Conservation (phyloP, 2,888 invertebrate species). For the Brachyptera risi region DNA sequence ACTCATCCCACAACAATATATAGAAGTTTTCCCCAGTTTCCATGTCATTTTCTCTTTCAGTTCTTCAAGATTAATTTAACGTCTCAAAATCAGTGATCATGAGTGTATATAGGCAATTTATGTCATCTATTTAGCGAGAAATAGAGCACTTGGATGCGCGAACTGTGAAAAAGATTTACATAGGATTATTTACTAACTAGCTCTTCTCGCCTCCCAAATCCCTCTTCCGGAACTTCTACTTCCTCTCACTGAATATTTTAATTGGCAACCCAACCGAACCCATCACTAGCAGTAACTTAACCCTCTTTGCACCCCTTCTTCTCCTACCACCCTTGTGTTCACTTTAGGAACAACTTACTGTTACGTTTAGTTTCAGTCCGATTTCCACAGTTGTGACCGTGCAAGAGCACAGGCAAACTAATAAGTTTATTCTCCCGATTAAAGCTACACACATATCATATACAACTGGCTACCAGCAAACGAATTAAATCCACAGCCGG, state of each 20-base stretch:
- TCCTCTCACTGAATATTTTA: slow-evolving; percentile 11
- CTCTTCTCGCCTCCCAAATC: background rate
- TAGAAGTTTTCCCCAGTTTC: too few relatives aligned
- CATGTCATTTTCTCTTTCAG: too few relatives aligned
- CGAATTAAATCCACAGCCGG: too few relatives aligned
- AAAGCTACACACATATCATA: too few relatives aligned
- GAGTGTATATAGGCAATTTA: background rate
- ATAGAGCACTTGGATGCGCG: background rate
- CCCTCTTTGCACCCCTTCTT: background rate
- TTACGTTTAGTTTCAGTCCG: background rate
- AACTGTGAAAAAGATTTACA: slow-evolving; percentile 28
- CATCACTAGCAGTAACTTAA: background rate
- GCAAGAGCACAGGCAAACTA: too few relatives aligned
- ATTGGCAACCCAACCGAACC: background rate
- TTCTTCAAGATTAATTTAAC: too few relatives aligned
- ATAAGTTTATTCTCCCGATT: too few relatives aligned
- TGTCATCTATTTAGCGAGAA: background rate
- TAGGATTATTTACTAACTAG: slow-evolving; percentile 29
- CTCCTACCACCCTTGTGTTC: background rate
- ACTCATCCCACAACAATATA: too few relatives aligned
- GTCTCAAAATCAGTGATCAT: too few relatives aligned
- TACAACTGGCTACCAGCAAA: too few relatives aligned
- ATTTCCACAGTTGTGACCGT: background rate
- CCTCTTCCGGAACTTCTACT: background rate
- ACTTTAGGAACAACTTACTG: background rate